Evolutionary conservation across 1,140 invertebrate genomes (phyloP).

Genomic region (Octopus sinensis): DNA sequence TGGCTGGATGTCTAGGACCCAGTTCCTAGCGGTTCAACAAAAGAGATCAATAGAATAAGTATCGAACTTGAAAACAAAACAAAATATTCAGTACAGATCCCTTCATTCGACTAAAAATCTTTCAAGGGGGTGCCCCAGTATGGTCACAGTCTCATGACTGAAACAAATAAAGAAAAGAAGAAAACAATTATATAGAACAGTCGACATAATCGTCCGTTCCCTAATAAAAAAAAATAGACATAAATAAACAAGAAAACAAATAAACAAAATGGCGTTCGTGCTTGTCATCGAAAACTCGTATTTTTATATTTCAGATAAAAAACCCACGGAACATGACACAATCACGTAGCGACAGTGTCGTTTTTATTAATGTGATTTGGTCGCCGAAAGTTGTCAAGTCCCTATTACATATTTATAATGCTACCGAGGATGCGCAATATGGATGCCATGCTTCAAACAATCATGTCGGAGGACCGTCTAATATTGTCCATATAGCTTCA

Average conservation of each 20-base stretch:
- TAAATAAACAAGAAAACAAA: not conserved
- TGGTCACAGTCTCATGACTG: too few species aligned
- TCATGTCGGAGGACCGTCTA: not conserved
- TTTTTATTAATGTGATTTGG: not conserved
- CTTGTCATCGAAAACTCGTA: not conserved
- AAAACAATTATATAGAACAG: too few species aligned
- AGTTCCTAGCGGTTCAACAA: too few species aligned
- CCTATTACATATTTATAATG: not conserved
- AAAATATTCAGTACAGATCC: too few species aligned
- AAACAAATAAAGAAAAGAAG: too few species aligned
- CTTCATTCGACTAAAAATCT: too few species aligned
- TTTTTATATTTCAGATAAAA: not conserved
- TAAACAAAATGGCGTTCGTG: not conserved
- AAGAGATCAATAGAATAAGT: too few species aligned
- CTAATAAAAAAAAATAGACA: not conserved
- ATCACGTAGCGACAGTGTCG: not conserved
- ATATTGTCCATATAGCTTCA: not conserved
- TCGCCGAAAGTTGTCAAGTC: conserved; percentile 2
- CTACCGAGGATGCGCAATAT: not conserved
- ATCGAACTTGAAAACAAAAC: too few species aligned
- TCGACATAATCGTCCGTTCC: too few species aligned
- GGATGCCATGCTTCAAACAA: not conserved
- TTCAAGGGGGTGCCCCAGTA: too few species aligned
- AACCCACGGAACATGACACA: not conserved
- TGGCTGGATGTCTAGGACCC: too few species aligned